Evolutionary conservation across 2,888 invertebrate genomes (phyloP).

Genomic region (Euproctis similis): DNA sequence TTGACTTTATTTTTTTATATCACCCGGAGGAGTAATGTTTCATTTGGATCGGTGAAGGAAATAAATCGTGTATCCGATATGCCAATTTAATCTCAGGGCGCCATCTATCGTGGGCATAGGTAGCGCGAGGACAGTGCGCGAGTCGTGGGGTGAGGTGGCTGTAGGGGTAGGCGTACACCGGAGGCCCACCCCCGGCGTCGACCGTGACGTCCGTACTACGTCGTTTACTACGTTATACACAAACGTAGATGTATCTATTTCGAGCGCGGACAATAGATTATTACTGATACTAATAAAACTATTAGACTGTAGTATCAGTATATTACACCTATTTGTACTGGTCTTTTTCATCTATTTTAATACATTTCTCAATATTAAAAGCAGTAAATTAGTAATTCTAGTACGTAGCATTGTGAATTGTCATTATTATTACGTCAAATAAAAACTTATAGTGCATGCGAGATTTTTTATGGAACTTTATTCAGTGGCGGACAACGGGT

Average conservation of each 20-base stretch:
- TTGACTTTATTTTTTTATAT: slow-evolving; percentile 26
- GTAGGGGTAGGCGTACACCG: slow-evolving; percentile 9
- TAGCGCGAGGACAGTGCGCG: slow-evolving; percentile 19
- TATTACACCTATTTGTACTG: too few relatives aligned
- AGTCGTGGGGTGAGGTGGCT: slow-evolving; percentile 12
- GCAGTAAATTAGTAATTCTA: too few relatives aligned
- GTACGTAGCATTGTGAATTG: too few relatives aligned
- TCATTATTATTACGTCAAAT: too few relatives aligned
- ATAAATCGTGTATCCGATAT: slow-evolving; percentile 50
- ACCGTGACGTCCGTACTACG: slow-evolving; percentile 36
- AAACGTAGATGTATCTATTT: slow-evolving; percentile 44
- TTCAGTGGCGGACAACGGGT: too few relatives aligned
- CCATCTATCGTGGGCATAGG: slow-evolving; percentile 53
- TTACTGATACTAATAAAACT: slow-evolving; percentile 32
- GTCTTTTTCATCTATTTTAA: too few relatives aligned
- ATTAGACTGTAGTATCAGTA: too few relatives aligned
- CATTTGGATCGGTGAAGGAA: slow-evolving; percentile 39
- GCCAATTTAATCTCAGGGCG: slow-evolving; percentile 54
- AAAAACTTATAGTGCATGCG: too few relatives aligned
- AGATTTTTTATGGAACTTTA: too few relatives aligned
- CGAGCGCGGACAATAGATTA: slow-evolving; percentile 37
- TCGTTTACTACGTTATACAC: slow-evolving; percentile 40
- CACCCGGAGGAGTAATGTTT: slow-evolving; percentile 27
- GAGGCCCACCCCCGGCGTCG: slow-evolving; percentile 19
- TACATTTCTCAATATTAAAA: too few relatives aligned